Evolutionary conservation across 2,888 invertebrate species (phyloP), one percentile per base, ranked within the genome.

Genomic region (Cheiracanthium punctorium): DNA sequence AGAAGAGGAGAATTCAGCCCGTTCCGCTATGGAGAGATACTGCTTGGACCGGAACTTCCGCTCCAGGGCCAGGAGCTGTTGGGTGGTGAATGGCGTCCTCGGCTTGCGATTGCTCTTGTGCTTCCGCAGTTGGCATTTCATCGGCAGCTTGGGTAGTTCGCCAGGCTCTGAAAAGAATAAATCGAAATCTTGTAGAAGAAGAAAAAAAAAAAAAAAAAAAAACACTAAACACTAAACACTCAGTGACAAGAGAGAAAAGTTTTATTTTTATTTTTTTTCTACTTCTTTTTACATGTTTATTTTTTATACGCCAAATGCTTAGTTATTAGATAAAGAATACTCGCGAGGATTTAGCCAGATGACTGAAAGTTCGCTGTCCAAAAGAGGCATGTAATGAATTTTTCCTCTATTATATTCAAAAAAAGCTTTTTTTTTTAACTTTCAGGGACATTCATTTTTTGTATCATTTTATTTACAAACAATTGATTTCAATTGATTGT

Each of bases 51-150:
- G 93, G 93, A 98, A 98, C 92, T 98, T 98, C 93, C 96, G 95
- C 93, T 98, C 98, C 90, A 98, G 92, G 0, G 97, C 96, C 90
- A 97, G 93, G 86, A 98, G 94, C 91, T 98, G 98, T 91, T 97
- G 97, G 37, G 97, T 97, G 65, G 97, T 98, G 93, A 98, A 98
- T 12, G 98, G 98, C 20, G 98, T 98, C 81, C 98, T 93, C 0
- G 98, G 98, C 91, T 98, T 98, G 89, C 98, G 93, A 93, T 98
- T 98, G 28, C 97, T 97, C 92, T 98, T 98, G 94, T 98, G 98
- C 91, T 98, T 97, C 88, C 98, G 93, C 69, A 98, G 93, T 82
- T 93, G 92, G 90, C 93, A 93, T 89, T 93, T 93, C 67, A 90
- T 88, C 17, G 88, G 88, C 48, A 88, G 52, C 32, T 87, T 87